Conservation (phyloP, 2,797 vertebrate genomes). For the Karalla daura region DNA sequence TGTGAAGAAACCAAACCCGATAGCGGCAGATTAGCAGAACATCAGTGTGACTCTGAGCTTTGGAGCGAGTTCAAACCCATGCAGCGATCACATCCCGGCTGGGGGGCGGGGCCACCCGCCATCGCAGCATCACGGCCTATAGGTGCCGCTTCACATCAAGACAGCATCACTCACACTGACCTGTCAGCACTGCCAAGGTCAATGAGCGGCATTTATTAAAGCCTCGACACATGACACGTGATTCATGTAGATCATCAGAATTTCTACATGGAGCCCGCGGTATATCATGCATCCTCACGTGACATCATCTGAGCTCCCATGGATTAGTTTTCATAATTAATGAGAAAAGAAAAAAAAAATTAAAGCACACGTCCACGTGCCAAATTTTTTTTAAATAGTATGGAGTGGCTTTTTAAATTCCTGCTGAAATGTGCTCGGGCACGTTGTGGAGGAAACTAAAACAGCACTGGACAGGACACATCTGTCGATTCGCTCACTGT, state of each 20-base stretch:
- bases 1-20: slow-evolving; percentile 62
- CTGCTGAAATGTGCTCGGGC: neutral
- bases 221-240: slow-evolving; percentile 32
- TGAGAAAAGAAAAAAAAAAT: neutral
- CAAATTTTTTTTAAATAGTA: neutral
- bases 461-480: neutral
- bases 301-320: neutral
- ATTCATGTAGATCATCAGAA: slow-evolving; percentile 39
- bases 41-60: slow-evolving; percentile 52
- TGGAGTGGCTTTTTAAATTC: neutral
- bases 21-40: slow-evolving; percentile 66
- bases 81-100: slow-evolving; percentile 23
- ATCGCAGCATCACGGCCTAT: neutral
- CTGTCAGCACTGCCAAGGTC: slow-evolving; percentile 50
- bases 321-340: slow-evolving; percentile 20
- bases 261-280: slow-evolving; percentile 6
- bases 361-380: neutral
- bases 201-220: slow-evolving; percentile 46
- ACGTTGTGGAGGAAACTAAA: neutral
- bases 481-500: neutral
- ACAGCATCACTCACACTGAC: slow-evolving; percentile 42
- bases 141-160: slow-evolving; percentile 29
- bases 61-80: slow-evolving; percentile 41
- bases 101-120: slow-evolving; percentile 35
- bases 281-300: slow-evolving; percentile 2